These are phyloP conservation scores for Thecophora atra DNA, from an alignment of 2,888 invertebrate genomes.

Conservation along the genomic window DNA sequence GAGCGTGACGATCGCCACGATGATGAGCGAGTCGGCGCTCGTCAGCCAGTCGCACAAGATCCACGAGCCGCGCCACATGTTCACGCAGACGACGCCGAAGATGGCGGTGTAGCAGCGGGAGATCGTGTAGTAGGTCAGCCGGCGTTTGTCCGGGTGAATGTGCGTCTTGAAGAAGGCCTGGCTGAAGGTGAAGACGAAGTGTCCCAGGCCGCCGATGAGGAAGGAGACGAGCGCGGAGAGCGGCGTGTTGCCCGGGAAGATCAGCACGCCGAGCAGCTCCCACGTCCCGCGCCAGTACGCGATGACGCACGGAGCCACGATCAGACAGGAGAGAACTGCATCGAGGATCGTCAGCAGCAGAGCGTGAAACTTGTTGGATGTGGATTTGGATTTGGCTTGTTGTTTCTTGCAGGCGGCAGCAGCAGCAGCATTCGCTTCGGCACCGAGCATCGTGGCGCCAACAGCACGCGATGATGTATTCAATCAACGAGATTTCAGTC, in stretches of 20 bases:
- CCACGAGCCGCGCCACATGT: constrained; percentile 90
- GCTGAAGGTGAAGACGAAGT: constrained; percentile 74
- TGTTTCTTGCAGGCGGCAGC: constrained; percentile 40
- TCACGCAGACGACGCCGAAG: constrained; percentile 84
- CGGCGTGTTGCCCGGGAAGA: constrained; percentile 72
- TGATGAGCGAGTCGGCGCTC: constrained; percentile 68
- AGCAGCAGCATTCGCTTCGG: constrained; percentile 30
- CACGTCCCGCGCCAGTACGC: constrained; percentile 89
- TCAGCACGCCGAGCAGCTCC: constrained; percentile 78
- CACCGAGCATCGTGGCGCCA: constrained; percentile 37
- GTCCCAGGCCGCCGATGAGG: constrained; percentile 75
- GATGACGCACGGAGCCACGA: constrained; percentile 84
- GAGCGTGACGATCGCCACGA: constrained; percentile 72
- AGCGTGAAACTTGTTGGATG: constrained; percentile 48
- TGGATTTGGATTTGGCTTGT: constrained; percentile 20
- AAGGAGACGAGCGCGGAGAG: constrained; percentile 76
- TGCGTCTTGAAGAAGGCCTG: constrained; percentile 72
- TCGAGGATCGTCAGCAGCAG: constrained; percentile 75
- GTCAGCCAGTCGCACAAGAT: constrained; percentile 76
- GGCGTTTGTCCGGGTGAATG: constrained; percentile 75
- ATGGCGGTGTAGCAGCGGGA: constrained; percentile 80
- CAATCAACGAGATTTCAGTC: background rate
- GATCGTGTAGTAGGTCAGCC: constrained; percentile 74
- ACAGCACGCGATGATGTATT: too few relatives aligned
- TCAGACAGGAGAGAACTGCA: constrained; percentile 74